These are phyloP conservation scores for Oreonectes daqikongensis DNA, from an alignment of 2,797 vertebrate species.

Conservation along the genomic window DNA sequence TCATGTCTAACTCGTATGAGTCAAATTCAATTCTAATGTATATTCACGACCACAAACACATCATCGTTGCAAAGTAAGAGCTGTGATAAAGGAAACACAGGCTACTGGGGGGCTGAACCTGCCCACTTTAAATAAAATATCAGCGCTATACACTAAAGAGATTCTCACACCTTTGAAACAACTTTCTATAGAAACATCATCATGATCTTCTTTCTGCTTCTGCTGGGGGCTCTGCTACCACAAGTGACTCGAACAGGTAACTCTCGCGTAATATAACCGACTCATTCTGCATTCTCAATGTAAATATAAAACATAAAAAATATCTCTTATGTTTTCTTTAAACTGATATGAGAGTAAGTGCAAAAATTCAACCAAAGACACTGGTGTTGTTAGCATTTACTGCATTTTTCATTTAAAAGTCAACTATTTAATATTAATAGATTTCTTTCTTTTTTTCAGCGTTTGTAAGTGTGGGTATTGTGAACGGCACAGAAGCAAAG, in stretches of 20 bases:
- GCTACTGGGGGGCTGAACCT: neutral
- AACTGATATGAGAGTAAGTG: too few relatives aligned
- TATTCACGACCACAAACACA: neutral
- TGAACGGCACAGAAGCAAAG: conserved; percentile 51
- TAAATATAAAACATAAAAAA: too few relatives aligned
- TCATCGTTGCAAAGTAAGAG: neutral
- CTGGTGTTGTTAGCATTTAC: too few relatives aligned
- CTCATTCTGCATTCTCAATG: too few relatives aligned
- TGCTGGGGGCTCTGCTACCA: conserved; percentile 33
- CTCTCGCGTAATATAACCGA: neutral
- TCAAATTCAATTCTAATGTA: neutral
- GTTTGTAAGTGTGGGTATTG: conserved; percentile 52
- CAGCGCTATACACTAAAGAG: neutral
- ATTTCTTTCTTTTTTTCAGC: conserved; percentile 23
- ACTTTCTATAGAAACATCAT: conserved; percentile 17
- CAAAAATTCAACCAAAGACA: too few relatives aligned
- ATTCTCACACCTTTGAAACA: neutral
- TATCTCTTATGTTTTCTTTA: too few relatives aligned
- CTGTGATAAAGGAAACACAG: conserved; percentile 7
- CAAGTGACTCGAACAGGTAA: conserved; percentile 43
- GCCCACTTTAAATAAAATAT: neutral
- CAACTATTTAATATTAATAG: too few relatives aligned
- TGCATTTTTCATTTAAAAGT: too few relatives aligned
- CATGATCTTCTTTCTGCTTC: conserved; percentile 10
- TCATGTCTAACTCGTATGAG: neutral